Base-by-base conservation (phyloP, 2,797 vertebrate species). In the Rhynchotus rufescens region DNA sequence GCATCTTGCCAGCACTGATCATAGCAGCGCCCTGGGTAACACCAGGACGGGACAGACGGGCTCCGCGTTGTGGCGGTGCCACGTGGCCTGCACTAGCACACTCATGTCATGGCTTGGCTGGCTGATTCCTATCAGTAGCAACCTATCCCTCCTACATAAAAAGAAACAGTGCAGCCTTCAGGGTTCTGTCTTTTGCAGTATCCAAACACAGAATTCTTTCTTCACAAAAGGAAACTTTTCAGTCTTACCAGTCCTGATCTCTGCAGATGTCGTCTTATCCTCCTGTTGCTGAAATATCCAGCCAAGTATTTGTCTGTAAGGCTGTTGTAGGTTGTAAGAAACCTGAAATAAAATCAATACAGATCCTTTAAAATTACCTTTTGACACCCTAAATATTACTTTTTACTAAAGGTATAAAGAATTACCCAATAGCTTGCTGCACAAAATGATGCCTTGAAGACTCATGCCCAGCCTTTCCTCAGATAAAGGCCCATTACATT, bases 221-320 rank as follows among this genome's bases (percentile, higher is more conserved):
- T 23, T 65, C 64, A 73, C 34, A 30, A 79, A 44, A 87, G 21
- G 25, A 45, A 90, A 75, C 8, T 65, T 65, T 83, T 74, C 22
- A 68, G 1, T 95, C 98, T 85, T 97, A 99, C 99, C 99, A 99
- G 98, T 36, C 99, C 99, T 11, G 98, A 98, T 98, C 98, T 98
- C 80, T 98, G 98, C 45, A 99, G 98, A 86, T 99, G 99, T 81
- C 96, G 96, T 88, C 98, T 98, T 96, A 99, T 99, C 83, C 98
- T 97, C 36, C 96, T 95, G 86, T 98, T 99, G 97, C 98, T 99
- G 97, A 99, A 99, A 94, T 99, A 99, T 44, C 98, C 98, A 10
- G 95, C 95, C 49, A 99, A 97, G 92, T 99, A 99, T 97, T 98
- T 99, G 97, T 99, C 99, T 4, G 98, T 99, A 23, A 99, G 98